Evolutionary conservation across 2,113 vertebrate species (phyloP), one percentile per base, ranked within the genome.

Genomic region (Tachuris rubrigastra): DNA sequence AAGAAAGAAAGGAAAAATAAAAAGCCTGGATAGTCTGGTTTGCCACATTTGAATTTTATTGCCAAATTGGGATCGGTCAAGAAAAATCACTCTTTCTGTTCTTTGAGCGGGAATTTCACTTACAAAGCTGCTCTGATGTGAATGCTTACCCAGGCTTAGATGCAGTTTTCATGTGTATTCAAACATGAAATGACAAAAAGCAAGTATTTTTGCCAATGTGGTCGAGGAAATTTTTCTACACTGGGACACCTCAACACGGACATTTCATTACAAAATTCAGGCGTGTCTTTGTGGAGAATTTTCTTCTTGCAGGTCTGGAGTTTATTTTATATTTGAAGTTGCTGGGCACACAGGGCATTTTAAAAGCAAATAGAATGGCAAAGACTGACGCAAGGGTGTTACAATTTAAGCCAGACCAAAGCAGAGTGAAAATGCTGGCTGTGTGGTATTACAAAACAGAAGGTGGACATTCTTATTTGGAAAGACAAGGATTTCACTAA

Each of bases 21-120:
- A 77, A 93, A 85, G 74, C 84, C 63, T 95, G 60, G 81, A 91
- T 82, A 39, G 83, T 77, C 87, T 81, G 52, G 77, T 93, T 93
- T 92, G 90, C 85, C 91, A 74, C 87, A 88, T 93, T 95, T 92
- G 76, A 92, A 90, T 92, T 94, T 95, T 96, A 96, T 85, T 95
- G 93, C 92, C 1, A 3, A 80, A 68, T 79, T 89, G 92, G 67
- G 82, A 94, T 95, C 91, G 44, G 66, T 91, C 79, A 84, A 93
- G 87, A 87, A 90, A 96, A 95, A 89, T 94, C 77, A 78, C 80
- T 93, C 81, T 85, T 90, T 95, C 93, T 96, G n/a, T 93, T 93
- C 77, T 94, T 72, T 86, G 79, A 93, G 77, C 0, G 0, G 58
- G 80, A 90, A 56, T 84, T 91, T 93, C 77, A 76, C 80, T 93